Evolutionary conservation across 2,113 vertebrate genomes (phyloP).

Genomic region (Montifringilla adamsi): DNA sequence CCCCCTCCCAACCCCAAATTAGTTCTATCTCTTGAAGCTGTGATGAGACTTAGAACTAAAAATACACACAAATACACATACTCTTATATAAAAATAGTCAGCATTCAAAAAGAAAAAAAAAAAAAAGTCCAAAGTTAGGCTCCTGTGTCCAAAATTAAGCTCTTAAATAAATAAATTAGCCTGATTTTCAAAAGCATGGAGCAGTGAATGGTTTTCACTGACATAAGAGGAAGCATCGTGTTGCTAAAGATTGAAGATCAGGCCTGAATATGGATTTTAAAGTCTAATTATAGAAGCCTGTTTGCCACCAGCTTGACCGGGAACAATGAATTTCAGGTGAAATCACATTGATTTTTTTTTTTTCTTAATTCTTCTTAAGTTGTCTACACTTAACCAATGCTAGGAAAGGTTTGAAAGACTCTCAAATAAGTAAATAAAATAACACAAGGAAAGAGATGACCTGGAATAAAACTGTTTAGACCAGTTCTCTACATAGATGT

Average conservation of each 20-base stretch:
- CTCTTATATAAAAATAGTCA: constrained; percentile 23
- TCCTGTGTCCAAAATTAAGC: constrained; percentile 49
- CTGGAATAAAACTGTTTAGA: neutral
- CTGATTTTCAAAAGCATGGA: neutral
- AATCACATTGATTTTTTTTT: constrained; percentile 18
- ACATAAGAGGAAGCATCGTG: constrained; percentile 32
- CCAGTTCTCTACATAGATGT: rapidly evolving
- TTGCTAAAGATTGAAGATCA: constrained; percentile 37
- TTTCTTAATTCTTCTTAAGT: neutral
- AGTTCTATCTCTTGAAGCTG: neutral
- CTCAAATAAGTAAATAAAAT: neutral
- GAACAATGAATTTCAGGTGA: constrained; percentile 38
- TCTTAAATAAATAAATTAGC: constrained; percentile 60
- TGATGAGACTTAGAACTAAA: constrained; percentile 29
- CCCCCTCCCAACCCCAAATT: constrained; percentile 15
- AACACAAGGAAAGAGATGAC: neutral
- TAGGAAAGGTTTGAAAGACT: neutral
- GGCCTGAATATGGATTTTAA: constrained; percentile 46
- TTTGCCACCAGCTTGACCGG: constrained; percentile 36
- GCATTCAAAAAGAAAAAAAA: neutral
- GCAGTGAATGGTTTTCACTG: constrained; percentile 26
- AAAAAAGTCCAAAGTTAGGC: neutral
- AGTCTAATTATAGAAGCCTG: constrained; percentile 50
- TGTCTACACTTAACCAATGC: neutral
- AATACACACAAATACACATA: constrained; percentile 7